Base-by-base conservation (phyloP, 2,888 invertebrate species). In the Himalopsyche kuldschensis region DNA sequence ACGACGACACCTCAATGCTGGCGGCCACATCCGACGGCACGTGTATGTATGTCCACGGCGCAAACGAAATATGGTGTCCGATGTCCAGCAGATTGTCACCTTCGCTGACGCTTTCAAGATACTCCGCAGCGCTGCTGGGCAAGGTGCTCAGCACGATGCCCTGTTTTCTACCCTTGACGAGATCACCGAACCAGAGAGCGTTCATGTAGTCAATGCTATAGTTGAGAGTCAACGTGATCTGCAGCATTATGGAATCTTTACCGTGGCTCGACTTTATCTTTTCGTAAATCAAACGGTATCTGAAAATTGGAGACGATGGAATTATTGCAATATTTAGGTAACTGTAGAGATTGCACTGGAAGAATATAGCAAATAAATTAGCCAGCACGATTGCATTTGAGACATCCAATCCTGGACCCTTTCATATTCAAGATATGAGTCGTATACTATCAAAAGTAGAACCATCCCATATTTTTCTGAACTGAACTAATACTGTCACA, bases 11-110 rank as follows among this genome's bases (percentile, higher is more conserved):
- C n/a, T 79, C 75, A 27, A 35, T 35, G 5, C 35, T 20, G 17
- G 78, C 75, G 11, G 32, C 41, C 10, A 31, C 69, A 75, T 84
- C 78, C 5, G 41, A 17, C 4, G 80, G 75, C 3, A 84, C 20
- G 24, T 82, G 63, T 15, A 88, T 88, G 75, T 89, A 90, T 0
- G 90, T 91, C 85, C 90, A 90, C 0, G 90, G 88, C 0, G 90
- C 89, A 79, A 92, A 89, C 0, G 91, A 91, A 80, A 90, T 84
- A 84, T 90, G 90, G 79, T 90, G 90, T 47, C 89, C 87, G 48
- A 91, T 87, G 86, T 90, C 90, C 1, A 90, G 87, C 31, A 88
- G 88, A 0, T 88, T 85, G 55, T 91, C 90, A 0, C 88, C 88
- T 2, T 89, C 89, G 0, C 91, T 90, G 30, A 84, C 17, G n/a